Percentiles rank a stretch among this genome's conserved stretches.
These are phyloP conservation scores for Odontesthes bonariensis DNA, from an alignment of 2,113 vertebrate genomes.

Conservation along the genomic window DNA sequence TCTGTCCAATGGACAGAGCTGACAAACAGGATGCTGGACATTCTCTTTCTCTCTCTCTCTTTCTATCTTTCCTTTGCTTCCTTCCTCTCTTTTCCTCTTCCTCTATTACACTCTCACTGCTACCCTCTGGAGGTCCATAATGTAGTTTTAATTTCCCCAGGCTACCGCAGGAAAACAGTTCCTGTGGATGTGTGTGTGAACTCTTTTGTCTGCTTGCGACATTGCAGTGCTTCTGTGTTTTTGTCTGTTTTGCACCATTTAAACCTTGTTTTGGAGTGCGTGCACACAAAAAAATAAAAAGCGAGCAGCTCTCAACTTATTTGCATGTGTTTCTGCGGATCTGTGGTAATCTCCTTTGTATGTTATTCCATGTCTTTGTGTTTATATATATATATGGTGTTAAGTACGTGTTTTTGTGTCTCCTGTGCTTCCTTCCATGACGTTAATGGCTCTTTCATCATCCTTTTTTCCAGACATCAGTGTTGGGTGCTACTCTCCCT, in stretches of 20 bases:
- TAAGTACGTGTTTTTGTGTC: slow-evolving; percentile 15
- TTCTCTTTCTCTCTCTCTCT: slow-evolving; percentile 33
- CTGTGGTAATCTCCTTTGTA: slow-evolving; percentile 31
- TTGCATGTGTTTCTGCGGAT: neutral
- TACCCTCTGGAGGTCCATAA: slow-evolving; percentile 85
- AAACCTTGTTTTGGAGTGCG: slow-evolving; percentile 24
- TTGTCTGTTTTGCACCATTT: slow-evolving; percentile 64
- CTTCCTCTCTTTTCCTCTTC: slow-evolving; percentile 62
- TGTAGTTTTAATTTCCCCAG: slow-evolving; percentile 88
- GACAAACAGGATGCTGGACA: slow-evolving; percentile 69
- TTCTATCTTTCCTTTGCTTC: slow-evolving; percentile 1
- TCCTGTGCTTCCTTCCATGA: slow-evolving; percentile 63
- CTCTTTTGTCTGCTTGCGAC: slow-evolving; percentile 72
- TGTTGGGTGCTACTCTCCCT: slow-evolving; percentile 74
- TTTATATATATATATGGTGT: slow-evolving; percentile 1
- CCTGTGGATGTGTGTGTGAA: slow-evolving; percentile 70
- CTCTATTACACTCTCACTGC: slow-evolving; percentile 70
- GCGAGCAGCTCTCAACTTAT: slow-evolving; percentile 67
- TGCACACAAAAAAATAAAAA: slow-evolving; percentile 31
- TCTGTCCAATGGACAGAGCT: slow-evolving; percentile 41
- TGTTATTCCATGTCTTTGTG: slow-evolving; percentile 17
- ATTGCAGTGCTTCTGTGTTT: slow-evolving; percentile 64
- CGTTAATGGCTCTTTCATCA: slow-evolving; percentile 72
- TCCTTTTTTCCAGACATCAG: slow-evolving; percentile 72
- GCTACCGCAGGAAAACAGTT: slow-evolving; percentile 85